Percentiles rank a stretch among this genome's conserved stretches.
Evolutionary conservation across 2,113 vertebrate genomes (phyloP).

Genomic region (Cathartes aura): DNA sequence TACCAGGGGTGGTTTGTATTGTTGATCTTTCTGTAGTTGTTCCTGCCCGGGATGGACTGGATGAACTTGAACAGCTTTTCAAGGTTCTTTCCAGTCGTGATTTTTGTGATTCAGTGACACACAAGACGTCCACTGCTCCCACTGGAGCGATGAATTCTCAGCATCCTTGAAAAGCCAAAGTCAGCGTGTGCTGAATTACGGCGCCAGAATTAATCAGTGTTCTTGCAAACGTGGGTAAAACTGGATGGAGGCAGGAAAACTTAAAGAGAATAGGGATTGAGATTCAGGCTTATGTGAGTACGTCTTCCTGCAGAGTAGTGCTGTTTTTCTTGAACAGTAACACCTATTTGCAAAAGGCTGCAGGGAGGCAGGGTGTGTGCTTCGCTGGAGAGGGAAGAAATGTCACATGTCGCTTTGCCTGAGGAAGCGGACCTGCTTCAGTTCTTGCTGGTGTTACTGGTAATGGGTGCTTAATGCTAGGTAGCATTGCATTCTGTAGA

Average conservation of each 20-base stretch:
- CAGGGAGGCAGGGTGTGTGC: not conserved
- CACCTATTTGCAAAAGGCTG: not conserved
- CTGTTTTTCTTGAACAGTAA: not conserved
- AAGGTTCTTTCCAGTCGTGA: not conserved
- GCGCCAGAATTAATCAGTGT: not conserved
- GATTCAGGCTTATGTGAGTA: accelerated
- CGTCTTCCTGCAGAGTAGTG: not conserved
- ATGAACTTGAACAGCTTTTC: not conserved
- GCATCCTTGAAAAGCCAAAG: not conserved
- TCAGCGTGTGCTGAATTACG: not conserved
- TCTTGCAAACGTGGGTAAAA: not conserved
- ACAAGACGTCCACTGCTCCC: not conserved
- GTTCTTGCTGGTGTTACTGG: not conserved
- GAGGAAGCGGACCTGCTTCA: not conserved
- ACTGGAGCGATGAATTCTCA: not conserved
- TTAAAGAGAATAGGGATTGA: not conserved
- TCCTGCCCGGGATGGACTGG: not conserved
- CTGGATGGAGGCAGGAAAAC: no score
- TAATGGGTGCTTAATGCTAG: not conserved
- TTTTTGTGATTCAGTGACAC: not conserved
- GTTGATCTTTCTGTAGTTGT: not conserved
- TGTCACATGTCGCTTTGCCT: not conserved
- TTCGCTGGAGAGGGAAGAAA: not conserved
- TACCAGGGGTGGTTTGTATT: not conserved
- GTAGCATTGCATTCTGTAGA: not conserved